phyloP scores from a whole-genome alignment of 2,797 vertebrate species.

The Eidolon dupreanum region DNA sequence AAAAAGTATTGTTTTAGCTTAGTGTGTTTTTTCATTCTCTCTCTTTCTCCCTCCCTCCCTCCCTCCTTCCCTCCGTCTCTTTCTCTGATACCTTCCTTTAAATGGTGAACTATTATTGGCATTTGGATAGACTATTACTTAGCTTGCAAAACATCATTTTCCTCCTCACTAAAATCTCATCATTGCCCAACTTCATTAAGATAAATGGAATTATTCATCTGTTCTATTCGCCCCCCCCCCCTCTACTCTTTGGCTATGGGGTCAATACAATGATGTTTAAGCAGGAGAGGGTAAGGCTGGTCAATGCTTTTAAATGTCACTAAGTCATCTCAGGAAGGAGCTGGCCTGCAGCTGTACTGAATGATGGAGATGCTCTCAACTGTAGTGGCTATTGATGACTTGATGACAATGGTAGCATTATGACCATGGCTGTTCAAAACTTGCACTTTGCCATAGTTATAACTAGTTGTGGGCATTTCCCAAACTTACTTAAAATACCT shows the following conservation, averaged over 20 bases:
- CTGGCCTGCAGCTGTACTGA: background rate
- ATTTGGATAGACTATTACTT: background rate
- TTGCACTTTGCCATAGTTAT: background rate
- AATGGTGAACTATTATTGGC: background rate
- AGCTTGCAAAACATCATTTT: constrained; percentile 8
- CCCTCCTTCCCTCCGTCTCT: background rate
- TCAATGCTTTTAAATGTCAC: background rate
- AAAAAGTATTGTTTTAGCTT: background rate
- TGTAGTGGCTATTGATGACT: background rate
- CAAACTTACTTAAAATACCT: background rate
- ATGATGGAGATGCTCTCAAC: background rate
- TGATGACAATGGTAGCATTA: background rate
- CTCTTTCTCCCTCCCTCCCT: background rate
- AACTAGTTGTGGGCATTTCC: background rate
- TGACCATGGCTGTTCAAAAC: background rate
- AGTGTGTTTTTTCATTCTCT: background rate
- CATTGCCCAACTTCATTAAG: constrained; percentile 33
- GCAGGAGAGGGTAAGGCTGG: background rate
- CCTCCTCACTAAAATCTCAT: background rate
- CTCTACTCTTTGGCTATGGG: background rate
- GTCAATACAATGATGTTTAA: constrained; percentile 15
- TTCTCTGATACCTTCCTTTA: background rate
- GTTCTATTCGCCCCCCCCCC: too few relatives aligned
- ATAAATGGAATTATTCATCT: constrained; percentile 55
- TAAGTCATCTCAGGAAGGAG: constrained; percentile 7